Percentiles rank a stretch among this genome's conserved stretches.
Conservation (phyloP, 2,113 vertebrate genomes). For the Manacus vitellinus region DNA sequence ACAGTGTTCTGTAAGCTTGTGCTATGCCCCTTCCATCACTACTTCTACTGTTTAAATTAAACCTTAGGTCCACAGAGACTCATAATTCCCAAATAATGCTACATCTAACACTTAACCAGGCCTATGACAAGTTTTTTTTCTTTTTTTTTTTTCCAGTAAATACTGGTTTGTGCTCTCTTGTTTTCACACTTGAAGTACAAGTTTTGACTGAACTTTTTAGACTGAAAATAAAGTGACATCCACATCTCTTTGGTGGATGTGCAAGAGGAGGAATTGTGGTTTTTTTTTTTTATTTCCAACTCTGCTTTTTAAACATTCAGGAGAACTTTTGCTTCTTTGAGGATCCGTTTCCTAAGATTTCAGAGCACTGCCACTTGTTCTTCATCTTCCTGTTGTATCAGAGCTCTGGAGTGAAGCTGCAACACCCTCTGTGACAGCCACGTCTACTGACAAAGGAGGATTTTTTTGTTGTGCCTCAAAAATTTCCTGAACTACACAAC, state of each 20-base stretch:
- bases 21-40: neutral
- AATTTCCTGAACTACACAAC: neutral
- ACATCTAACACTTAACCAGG: neutral
- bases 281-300: neutral
- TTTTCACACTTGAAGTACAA: neutral
- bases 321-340: neutral
- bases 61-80: neutral
- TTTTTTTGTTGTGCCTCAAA: neutral
- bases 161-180: neutral
- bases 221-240: neutral
- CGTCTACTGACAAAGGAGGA: neutral
- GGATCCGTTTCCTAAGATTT: neutral
- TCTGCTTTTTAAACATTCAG: neutral
- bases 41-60: neutral
- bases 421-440: neutral
- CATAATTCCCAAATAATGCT: neutral
- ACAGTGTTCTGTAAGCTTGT: neutral
- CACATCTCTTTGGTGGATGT: neutral
- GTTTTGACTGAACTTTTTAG: neutral
- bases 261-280: neutral
- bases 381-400: neutral
- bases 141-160: neutral
- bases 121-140: neutral
- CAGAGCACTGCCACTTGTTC: neutral
- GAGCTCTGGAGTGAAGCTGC: neutral